These are phyloP conservation scores for Embidobia sp. DNA, from an alignment of 2,888 invertebrate species.

Conservation along the genomic window DNA sequence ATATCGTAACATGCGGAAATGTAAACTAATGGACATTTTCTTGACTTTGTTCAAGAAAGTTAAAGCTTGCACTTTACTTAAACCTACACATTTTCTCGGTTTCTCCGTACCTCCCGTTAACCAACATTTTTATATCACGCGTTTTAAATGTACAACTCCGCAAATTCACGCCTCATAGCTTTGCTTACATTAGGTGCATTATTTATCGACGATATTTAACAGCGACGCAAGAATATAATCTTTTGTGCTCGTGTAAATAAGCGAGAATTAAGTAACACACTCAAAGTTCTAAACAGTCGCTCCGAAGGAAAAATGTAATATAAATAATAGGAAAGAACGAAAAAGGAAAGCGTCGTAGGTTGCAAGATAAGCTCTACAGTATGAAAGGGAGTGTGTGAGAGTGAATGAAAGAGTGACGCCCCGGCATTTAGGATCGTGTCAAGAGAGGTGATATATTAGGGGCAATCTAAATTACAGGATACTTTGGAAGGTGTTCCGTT, in stretches of 20 bases:
- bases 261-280: slow-evolving; percentile 32
- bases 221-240: slow-evolving; percentile 19
- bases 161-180: no score
- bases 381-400: slow-evolving; percentile 34
- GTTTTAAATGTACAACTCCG: no score
- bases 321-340: slow-evolving; percentile 45
- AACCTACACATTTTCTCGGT: no score
- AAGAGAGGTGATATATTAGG: slow-evolving; percentile 61
- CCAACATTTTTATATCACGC: no score
- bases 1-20: no score
- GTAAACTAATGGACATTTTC: no score
- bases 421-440: slow-evolving; percentile 63
- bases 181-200: no score
- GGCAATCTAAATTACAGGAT: slow-evolving; percentile 65
- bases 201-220: slow-evolving; percentile 11
- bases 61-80: no score
- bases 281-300: slow-evolving; percentile 9
- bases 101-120: no score
- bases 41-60: no score
- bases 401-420: slow-evolving; percentile 63
- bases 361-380: slow-evolving; percentile 44
- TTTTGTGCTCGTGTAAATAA: slow-evolving; percentile 29
- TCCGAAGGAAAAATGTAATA: slow-evolving; percentile 38
- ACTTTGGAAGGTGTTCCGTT: slow-evolving; percentile 58
- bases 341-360: slow-evolving; percentile 36